phyloP scores from a whole-genome alignment of 2,888 invertebrate genomes.

The Ormyrus thymus region DNA sequence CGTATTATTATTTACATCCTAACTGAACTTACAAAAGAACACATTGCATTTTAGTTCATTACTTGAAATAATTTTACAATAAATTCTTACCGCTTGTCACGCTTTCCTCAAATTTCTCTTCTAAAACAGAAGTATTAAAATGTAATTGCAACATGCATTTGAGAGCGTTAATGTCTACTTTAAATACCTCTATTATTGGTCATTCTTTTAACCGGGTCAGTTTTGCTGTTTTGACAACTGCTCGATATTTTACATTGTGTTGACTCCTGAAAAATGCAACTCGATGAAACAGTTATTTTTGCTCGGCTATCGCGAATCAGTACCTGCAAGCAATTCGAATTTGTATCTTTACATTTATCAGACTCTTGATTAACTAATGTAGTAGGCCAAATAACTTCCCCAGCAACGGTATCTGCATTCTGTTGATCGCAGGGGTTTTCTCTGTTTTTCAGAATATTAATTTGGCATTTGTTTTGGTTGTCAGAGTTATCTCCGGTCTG shows the following conservation, averaged over 20 bases:
- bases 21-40: too few relatives aligned
- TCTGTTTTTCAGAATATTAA: neutral
- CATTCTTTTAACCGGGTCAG: neutral
- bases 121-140: conserved; percentile 8
- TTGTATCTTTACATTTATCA: neutral
- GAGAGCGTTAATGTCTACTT: too few relatives aligned
- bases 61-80: neutral
- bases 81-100: neutral
- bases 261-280: neutral
- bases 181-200: too few relatives aligned
- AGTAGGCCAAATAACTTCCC: neutral
- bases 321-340: conserved; percentile 15
- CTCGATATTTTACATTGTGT: neutral
- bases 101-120: conserved; percentile 1
- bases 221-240: neutral
- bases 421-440: neutral
- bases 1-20: too few relatives aligned
- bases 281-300: too few relatives aligned
- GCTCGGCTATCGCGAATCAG: neutral
- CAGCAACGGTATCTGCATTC: neutral
- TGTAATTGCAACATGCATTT: too few relatives aligned
- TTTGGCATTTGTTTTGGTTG: neutral
- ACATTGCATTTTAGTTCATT: too few relatives aligned
- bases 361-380: neutral
- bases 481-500: neutral